These are phyloP conservation scores for Falco berigora DNA, from an alignment of 2,797 vertebrate species.

Conservation along the genomic window DNA sequence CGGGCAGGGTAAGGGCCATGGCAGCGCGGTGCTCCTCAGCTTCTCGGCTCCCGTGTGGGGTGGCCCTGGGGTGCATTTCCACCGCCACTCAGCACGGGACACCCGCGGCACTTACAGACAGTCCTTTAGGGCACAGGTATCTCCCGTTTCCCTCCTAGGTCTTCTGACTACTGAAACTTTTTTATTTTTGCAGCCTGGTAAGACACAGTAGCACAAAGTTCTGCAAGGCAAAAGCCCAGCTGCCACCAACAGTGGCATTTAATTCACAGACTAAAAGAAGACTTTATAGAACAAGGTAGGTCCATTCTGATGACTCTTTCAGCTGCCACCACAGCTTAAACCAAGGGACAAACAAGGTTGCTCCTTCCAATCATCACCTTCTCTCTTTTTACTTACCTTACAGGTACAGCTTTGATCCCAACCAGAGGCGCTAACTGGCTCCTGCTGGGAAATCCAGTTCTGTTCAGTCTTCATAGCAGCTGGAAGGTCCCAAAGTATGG, in stretches of 20 bases:
- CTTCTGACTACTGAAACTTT: not conserved
- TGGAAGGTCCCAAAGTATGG: not conserved
- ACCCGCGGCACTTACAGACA: not conserved
- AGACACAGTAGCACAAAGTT: not conserved
- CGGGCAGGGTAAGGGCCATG: not conserved
- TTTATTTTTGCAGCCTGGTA: not conserved
- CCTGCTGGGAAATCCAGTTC: not conserved
- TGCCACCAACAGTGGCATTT: not conserved
- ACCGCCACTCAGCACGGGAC: slow-evolving; percentile 18
- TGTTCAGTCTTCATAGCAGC: not conserved
- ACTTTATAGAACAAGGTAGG: not conserved
- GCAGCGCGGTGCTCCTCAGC: not conserved
- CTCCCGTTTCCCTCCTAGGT: not conserved
- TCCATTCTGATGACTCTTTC: not conserved
- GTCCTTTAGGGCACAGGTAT: not conserved
- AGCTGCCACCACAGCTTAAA: not conserved
- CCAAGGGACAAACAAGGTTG: not conserved
- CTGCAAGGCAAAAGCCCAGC: not conserved
- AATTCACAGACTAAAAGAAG: not conserved
- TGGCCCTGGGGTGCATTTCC: not conserved
- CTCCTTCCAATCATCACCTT: not conserved
- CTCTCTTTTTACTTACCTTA: not conserved
- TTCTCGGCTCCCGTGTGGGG: not conserved
- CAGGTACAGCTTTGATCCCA: not conserved
- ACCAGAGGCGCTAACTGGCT: not conserved